Conservation (phyloP, 2,113 vertebrate species). For the Eulemur rufifrons region DNA sequence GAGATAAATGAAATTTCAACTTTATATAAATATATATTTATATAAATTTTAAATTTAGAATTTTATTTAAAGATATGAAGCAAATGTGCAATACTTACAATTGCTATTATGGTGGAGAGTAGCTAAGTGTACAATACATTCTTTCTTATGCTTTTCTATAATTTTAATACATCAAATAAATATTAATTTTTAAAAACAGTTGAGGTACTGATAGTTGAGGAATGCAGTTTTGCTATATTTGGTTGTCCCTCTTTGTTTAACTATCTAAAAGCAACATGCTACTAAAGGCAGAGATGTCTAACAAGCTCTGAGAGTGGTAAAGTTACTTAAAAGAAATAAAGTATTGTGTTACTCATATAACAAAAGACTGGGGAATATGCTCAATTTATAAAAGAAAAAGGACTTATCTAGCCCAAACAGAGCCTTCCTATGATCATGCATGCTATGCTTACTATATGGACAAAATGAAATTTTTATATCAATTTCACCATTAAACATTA, state of each 20-base stretch:
- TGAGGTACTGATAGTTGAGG: background rate
- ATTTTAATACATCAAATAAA: background rate
- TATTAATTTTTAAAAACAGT: background rate
- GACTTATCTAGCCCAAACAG: background rate
- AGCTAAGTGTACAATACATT: background rate
- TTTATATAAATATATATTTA: background rate
- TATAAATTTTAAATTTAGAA: background rate
- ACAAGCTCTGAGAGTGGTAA: background rate
- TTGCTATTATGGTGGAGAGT: background rate
- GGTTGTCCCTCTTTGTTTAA: background rate
- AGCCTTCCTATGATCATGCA: background rate
- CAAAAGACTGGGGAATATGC: background rate
- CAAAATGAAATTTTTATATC: background rate
- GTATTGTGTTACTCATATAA: background rate
- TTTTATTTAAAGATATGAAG: background rate
- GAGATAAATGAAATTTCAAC: background rate
- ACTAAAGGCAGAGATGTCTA: background rate
- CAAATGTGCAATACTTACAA: background rate
- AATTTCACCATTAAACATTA: background rate
- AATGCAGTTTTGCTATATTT: background rate
- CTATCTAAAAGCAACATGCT: background rate
- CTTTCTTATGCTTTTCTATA: background rate
- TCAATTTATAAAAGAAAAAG: background rate
- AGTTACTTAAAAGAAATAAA: background rate
- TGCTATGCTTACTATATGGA: background rate